Evolutionary conservation across 2,797 vertebrate species (phyloP), one percentile per base, ranked within the genome.

Genomic region (Sebastes variabilis): DNA sequence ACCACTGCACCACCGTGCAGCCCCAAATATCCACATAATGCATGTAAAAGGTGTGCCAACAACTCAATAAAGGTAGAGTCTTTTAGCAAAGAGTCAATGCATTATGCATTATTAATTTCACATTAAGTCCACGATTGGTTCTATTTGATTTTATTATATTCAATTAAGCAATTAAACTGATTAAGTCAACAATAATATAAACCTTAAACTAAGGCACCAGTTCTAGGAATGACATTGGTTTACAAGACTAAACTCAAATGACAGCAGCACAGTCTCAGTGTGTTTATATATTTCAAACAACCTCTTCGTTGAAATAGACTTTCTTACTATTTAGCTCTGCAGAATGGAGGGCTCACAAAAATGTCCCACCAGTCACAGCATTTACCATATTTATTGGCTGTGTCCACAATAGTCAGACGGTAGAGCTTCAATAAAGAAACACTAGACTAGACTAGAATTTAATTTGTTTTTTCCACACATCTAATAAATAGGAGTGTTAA

Each of bases 51-150:
- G 27, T 58, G 24, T n/a, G 1, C 29, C 38, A 55, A 56, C 29
- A 52, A 30, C 32, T 49, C 2, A 0, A 58, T 60, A 5, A 16
- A 72, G 62, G 66, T 66, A 6, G 10, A 69, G 42, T 32, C n/a
- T 67, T 72, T 73, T 8, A 66, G 38, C 8, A 65, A 67, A 84
- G 12, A 64, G 54, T 77, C 22, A 66, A 46, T 65, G 25, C 18
- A 68, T 75, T 32, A 27, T 79, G n/a, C 27, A 69, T 81, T 77
- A 85, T 72, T 69, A 38, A 80, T 75, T 70, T 54, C 27, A 79
- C 14, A 79, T 49, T 65, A 76, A 70, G 18, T 18, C 8, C n/a
- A 38, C 3, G 1, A 54, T 32, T 67, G 29, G 29, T 80, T 66
- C 29, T 65, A 22, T 78, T 62, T 14, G 24, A 55, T 72, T 38